Evolutionary conservation across 2,888 invertebrate species (phyloP).

Genomic region (Nomada hirtipes): DNA sequence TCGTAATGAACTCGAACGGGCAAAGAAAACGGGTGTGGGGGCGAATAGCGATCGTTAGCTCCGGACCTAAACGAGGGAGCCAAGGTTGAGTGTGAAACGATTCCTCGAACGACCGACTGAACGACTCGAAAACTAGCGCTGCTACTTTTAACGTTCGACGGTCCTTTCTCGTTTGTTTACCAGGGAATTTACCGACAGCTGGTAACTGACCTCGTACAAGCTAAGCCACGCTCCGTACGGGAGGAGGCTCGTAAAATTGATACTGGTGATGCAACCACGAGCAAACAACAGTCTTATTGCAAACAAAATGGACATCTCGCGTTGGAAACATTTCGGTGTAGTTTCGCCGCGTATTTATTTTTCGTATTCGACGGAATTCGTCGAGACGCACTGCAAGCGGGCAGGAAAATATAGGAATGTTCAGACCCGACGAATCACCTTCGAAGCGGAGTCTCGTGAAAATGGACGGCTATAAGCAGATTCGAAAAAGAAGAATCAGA

Average conservation of each 20-base stretch:
- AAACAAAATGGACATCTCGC: neutral
- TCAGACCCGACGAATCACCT: constrained; percentile 5
- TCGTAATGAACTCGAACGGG: constrained; percentile 69
- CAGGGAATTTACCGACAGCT: constrained; percentile 66
- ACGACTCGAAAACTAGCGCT: constrained; percentile 44
- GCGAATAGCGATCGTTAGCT: constrained; percentile 37
- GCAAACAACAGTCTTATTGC: neutral
- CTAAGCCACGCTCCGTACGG: constrained; percentile 1
- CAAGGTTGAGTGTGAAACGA: constrained; percentile 60
- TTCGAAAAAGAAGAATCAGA: constrained; percentile 26
- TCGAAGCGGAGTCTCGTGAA: neutral
- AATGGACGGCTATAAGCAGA: constrained; percentile 23
- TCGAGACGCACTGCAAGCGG: too few relatives aligned
- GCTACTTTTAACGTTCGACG: constrained; percentile 65
- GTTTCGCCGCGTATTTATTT: too few relatives aligned
- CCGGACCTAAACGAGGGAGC: constrained; percentile 59
- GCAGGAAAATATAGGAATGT: neutral
- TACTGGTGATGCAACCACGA: constrained; percentile 13
- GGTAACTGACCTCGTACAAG: constrained; percentile 60
- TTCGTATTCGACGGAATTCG: too few relatives aligned
- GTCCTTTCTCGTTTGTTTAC: constrained; percentile 50
- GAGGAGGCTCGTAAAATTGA: constrained; percentile 27
- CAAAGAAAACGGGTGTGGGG: constrained; percentile 47
- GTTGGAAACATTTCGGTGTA: neutral
- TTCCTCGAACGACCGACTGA: constrained; percentile 45